Evolutionary conservation across 2,888 invertebrate species (phyloP).

Genomic region (Epinotia bilunana): DNA sequence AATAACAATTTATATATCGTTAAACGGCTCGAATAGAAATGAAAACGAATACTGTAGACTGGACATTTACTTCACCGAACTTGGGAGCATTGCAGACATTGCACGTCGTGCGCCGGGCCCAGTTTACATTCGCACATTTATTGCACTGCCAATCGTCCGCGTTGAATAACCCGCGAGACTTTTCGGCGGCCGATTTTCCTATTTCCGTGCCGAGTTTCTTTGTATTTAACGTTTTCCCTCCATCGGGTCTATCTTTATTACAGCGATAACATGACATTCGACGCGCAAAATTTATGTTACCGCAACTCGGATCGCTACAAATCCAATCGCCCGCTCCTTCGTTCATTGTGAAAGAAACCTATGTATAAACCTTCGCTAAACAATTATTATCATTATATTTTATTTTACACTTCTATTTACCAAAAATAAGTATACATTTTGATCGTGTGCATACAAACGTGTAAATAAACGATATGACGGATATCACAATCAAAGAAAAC

Average conservation of each 20-base stretch:
- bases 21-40: not conserved
- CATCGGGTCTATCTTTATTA: slow-evolving; percentile 87
- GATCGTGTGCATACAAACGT: slow-evolving; percentile 54
- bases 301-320: slow-evolving; percentile 89
- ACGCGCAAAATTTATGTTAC: slow-evolving; percentile 97
- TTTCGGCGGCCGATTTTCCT: slow-evolving; percentile 99
- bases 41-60: slow-evolving; percentile 26
- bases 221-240: slow-evolving; percentile 73
- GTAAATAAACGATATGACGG: slow-evolving; percentile 76
- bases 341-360: slow-evolving; percentile 74
- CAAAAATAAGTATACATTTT: slow-evolving; percentile 54
- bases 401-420: slow-evolving; percentile 20
- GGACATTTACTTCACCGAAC: slow-evolving; percentile 93
- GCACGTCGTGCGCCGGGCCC: slow-evolving; percentile 98
- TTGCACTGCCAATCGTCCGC: slow-evolving; percentile 99
- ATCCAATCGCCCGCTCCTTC: slow-evolving; percentile 86
- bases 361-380: slow-evolving; percentile 54
- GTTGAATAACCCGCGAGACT: slow-evolving; percentile 97
- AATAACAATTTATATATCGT: slow-evolving; percentile 14
- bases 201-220: slow-evolving; percentile 98
- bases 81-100: slow-evolving; percentile 99
- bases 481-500: slow-evolving; percentile 75
- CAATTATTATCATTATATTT: slow-evolving; percentile 43
- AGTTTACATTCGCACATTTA: slow-evolving; percentile 99
- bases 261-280: slow-evolving; percentile 96